Percentiles rank a stretch among this genome's conserved stretches.
Evolutionary conservation across 2,888 invertebrate species (phyloP).

Genomic region (Pheosia tremula): DNA sequence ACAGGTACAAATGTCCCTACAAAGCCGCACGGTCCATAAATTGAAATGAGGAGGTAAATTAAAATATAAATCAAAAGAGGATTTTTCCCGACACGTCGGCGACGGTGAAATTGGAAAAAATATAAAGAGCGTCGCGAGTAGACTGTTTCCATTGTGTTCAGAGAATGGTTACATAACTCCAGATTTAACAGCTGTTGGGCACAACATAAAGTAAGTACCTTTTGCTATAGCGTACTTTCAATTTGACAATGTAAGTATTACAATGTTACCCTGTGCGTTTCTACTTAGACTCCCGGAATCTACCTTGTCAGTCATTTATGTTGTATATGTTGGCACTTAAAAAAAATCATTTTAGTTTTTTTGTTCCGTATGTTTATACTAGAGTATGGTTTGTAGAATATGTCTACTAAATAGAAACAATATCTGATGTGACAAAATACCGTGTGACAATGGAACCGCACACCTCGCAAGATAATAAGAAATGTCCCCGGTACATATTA

Average conservation of each 20-base stretch:
- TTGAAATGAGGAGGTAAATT: constrained; percentile 81
- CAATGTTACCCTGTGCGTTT: too few relatives aligned
- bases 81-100: constrained; percentile 77
- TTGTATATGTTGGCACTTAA: too few relatives aligned
- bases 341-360: too few relatives aligned
- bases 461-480: constrained; percentile 68
- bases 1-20: constrained; percentile 76
- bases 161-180: not conserved
- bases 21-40: constrained; percentile 66
- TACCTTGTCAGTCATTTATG: too few relatives aligned
- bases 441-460: constrained; percentile 46
- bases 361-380: too few relatives aligned
- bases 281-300: too few relatives aligned
- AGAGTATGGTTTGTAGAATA: too few relatives aligned
- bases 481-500: constrained; percentile 72
- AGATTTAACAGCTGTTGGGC: not conserved
- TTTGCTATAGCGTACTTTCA: too few relatives aligned
- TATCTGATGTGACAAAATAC: too few relatives aligned
- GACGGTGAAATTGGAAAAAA: constrained; percentile 76
- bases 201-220: too few relatives aligned
- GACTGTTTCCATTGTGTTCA: constrained; percentile 2
- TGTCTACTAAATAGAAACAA: too few relatives aligned
- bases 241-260: too few relatives aligned
- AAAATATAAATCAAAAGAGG: constrained; percentile 84
- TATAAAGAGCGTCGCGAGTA: constrained; percentile 39